Percentiles rank a stretch among this genome's conserved stretches.
Conservation (phyloP, 2,113 vertebrate species). For the Lucifuga dentata region DNA sequence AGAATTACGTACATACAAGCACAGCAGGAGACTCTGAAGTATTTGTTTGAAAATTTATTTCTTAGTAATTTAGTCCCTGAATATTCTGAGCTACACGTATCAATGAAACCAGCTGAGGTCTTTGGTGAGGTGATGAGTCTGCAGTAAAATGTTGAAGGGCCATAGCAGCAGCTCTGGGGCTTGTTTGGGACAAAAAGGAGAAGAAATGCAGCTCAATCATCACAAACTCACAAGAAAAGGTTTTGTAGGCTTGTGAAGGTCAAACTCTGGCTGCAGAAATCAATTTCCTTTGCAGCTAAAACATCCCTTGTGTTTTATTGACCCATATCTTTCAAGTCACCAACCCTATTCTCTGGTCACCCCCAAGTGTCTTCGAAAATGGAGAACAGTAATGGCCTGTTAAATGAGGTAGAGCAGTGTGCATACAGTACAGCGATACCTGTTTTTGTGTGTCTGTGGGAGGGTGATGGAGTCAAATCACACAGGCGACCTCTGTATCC, state of each 20-base stretch:
- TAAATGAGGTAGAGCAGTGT: slow-evolving; percentile 38
- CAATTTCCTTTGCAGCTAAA: slow-evolving; percentile 75
- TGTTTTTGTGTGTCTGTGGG: slow-evolving; percentile 6
- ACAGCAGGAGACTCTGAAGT: no score
- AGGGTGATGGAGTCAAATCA: no score
- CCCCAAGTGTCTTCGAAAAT: slow-evolving; percentile 49
- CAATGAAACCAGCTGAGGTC: slow-evolving; percentile 16
- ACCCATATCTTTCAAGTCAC: slow-evolving; percentile 75
- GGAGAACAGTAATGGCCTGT: slow-evolving; percentile 18
- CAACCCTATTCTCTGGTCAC: slow-evolving; percentile 57
- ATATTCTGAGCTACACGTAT: no score
- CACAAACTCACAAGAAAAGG: slow-evolving; percentile 51
- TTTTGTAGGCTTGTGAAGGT: slow-evolving; percentile 64
- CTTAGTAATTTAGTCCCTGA: neutral
- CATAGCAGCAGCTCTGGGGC: slow-evolving; percentile 8
- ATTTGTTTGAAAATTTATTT: no score
- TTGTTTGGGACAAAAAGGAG: slow-evolving; percentile 47
- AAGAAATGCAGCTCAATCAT: slow-evolving; percentile 49
- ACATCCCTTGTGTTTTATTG: slow-evolving; percentile 77
- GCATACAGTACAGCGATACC: neutral
- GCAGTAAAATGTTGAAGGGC: slow-evolving; percentile 33
- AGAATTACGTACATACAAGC: no score
- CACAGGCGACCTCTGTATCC: no score
- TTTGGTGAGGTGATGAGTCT: slow-evolving; percentile 19
- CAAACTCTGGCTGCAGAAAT: slow-evolving; percentile 71